A percentile compares a stretch with the other conserved stretches of the same genome.
Evolutionary conservation across 2,113 vertebrate species (phyloP).

Genomic region (Albula glossodonta): DNA sequence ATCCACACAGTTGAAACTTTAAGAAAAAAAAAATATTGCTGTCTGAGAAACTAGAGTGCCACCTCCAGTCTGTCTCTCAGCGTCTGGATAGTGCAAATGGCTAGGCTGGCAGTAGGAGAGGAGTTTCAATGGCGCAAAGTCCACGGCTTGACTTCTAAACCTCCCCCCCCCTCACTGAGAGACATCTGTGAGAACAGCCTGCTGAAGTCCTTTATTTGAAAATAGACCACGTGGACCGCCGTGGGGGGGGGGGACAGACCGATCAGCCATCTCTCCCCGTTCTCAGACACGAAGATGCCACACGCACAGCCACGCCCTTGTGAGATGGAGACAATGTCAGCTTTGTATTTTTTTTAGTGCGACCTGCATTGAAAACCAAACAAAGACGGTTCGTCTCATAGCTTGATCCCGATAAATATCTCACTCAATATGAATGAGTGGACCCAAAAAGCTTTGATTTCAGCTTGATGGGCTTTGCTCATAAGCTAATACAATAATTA

Average conservation of each 20-base stretch:
- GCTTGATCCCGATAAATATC: background rate
- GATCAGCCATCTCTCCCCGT: background rate
- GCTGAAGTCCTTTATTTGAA: background rate
- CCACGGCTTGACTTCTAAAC: background rate
- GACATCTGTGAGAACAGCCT: slow-evolving; percentile 2
- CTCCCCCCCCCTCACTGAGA: background rate
- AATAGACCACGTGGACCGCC: background rate
- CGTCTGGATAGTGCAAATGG: background rate
- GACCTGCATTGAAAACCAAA: background rate
- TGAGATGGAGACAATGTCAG: background rate
- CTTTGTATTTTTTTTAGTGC: background rate
- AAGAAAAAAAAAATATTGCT: no score
- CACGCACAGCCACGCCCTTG: background rate
- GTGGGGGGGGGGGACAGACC: background rate
- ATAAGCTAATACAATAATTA: background rate
- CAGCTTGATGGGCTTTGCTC: background rate
- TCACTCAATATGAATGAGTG: background rate
- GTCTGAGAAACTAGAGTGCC: background rate
- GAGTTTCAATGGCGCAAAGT: background rate
- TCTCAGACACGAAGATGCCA: background rate
- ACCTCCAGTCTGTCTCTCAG: background rate
- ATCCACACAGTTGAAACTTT: no score
- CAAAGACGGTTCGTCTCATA: background rate
- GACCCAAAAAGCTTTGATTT: background rate
- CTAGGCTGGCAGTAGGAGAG: background rate